Percentiles rank a stretch among this genome's conserved stretches.
phyloP scores from a whole-genome alignment of 2,797 vertebrate species.

The Helostoma temminkii region DNA sequence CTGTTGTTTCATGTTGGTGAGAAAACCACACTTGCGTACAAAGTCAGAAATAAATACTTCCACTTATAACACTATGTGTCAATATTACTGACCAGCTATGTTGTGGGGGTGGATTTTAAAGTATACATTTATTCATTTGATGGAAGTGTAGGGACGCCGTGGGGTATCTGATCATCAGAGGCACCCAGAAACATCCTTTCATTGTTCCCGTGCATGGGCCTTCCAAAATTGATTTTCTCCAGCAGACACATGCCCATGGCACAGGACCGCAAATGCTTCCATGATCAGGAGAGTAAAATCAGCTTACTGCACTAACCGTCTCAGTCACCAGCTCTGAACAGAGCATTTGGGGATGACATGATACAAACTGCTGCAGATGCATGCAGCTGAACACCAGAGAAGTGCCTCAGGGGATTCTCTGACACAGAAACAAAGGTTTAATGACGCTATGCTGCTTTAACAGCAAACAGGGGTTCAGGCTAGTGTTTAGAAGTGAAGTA shows the following conservation, averaged over 20 bases:
- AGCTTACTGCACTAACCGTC: constrained; percentile 54
- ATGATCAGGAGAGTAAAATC: constrained; percentile 53
- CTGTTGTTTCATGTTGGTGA: constrained; percentile 19
- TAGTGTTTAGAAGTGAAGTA: constrained; percentile 25
- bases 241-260: constrained; percentile 50
- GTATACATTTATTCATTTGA: constrained; percentile 51
- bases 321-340: constrained; percentile 52
- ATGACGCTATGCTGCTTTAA: constrained; percentile 35
- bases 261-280: constrained; percentile 44
- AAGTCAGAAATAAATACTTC: constrained; percentile 1
- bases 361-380: constrained; percentile 39
- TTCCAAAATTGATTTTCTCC: constrained; percentile 65
- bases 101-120: constrained; percentile 55
- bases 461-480: constrained; percentile 26
- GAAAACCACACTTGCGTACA: constrained; percentile 15
- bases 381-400: background rate
- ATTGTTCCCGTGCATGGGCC: constrained; percentile 51
- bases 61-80: constrained; percentile 45
- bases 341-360: constrained; percentile 54
- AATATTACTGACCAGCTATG: constrained; percentile 49
- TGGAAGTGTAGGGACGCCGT: constrained; percentile 58
- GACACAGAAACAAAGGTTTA: constrained; percentile 30
- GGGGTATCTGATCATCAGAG: constrained; percentile 64
- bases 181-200: constrained; percentile 56
- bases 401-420: constrained; percentile 24